Evolutionary conservation across 2,113 vertebrate species (phyloP), one percentile per base, ranked within the genome.

Genomic region (Indicator indicator): DNA sequence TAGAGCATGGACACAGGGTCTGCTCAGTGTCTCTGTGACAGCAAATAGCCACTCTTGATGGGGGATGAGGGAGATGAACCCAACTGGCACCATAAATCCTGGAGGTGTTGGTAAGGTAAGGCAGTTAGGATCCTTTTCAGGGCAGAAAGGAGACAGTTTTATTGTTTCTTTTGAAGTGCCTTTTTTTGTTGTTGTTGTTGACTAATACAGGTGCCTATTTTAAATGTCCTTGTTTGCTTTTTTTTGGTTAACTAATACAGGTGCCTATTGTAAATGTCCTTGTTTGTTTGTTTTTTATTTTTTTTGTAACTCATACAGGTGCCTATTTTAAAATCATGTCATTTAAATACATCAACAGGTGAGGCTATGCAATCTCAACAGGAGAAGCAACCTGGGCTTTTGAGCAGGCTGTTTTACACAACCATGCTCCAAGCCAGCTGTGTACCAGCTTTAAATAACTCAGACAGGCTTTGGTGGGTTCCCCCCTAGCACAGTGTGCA

Each of bases 21-120:
- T 95, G 93, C 65, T 95, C 91, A 94, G 89, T 79, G 83, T 94
- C 83, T 78, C 79, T 86, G 24, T 83, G 88, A 83, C 94, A 91
- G 89, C 89, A 95, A 96, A 95, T 80, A 68, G 93, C 87, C 24
- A 1, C 65, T 89, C 54, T 83, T 93, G 93, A 85, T 83, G 79
- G 88, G 60, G 40, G 78, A 44, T 50, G 72, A 77, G 85, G 75
- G 89, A 95, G 94, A 88, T 81, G 72, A 94, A 94, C 88, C 91
- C 89, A 90, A 81, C 89, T 81, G 88, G 85, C 70, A 91, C 87
- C 69, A 74, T 94, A 92, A 94, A 95, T 91, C 86, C 82, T 72
- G 48, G 76, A 92, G 88, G 91, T 95, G 93, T 83, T 91, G 48
- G 82, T 94, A 83, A 91, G 58, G 0, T 70, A 6, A 93, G 91